Evolutionary conservation across 2,797 vertebrate species (phyloP), one percentile per base, ranked within the genome.

Genomic region (Hyperoplus immaculatus): DNA sequence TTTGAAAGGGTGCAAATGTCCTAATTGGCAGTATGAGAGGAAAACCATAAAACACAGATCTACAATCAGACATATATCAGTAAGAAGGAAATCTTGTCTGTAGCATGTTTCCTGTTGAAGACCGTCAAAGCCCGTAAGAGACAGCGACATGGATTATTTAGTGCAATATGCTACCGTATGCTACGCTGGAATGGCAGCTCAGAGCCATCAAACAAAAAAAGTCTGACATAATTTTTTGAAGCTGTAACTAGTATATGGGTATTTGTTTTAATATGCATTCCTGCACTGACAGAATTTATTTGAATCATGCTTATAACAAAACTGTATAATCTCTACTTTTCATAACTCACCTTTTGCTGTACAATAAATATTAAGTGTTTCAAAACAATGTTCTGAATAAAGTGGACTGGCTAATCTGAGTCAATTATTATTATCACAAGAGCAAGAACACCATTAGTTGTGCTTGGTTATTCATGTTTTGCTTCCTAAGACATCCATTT

Each of bases 71-170:
- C 46, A 47, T 12, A 38, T 14, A 16, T 63, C 10, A 18, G 12
- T 12, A 16, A n/a, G 13, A 9, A 11, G 58, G 4, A 64, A 13
- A 49, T 43, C 16, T 11, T 12, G 4, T 11, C 12, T 8, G 5
- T 11, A 14, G 6, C 38, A 29, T 50, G 36, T 53, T 68, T 75
- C 41, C 16, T 49, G 39, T 14, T 53, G 3, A 53, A 14, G n/a
- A 50, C n/a, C 36, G 45, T 46, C 56, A 56, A 65, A 75, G 46
- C 3, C 2, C 15, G 2, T 14, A 11, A 68, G 46, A 18, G n/a
- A 42, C 29, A 53, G 43, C 45, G 29, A 54, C 21, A 57, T 56
- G 29, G 36, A 71, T 77, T 60, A 73, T 67, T 70, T 36, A 61
- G 50, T 53, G n/a, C 39, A 42, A 66, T 55, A 51, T 14, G 36